Conservation (phyloP, 2,113 vertebrate genomes). For the Nannospalax galili region DNA sequence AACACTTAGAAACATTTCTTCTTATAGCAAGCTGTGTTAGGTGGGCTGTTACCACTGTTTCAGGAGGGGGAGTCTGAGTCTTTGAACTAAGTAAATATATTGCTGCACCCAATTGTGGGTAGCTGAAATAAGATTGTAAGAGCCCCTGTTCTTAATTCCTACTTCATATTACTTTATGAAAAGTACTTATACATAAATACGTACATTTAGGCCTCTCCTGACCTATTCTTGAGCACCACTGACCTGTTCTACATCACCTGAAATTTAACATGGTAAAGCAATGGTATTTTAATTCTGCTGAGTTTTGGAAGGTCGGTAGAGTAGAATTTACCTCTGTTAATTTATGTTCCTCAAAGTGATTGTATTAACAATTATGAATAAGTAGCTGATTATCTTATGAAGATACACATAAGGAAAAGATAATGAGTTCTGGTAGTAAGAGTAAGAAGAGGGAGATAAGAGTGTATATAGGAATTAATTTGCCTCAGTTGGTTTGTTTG, state of each 20-base stretch:
- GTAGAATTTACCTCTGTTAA: slow-evolving; percentile 26
- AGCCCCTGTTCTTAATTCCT: slow-evolving; percentile 45
- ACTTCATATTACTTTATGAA: slow-evolving; percentile 39
- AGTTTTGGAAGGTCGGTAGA: slow-evolving; percentile 20
- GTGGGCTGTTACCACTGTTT: slow-evolving; percentile 10
- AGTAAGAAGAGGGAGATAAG: slow-evolving; percentile 37
- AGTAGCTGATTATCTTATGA: slow-evolving; percentile 24
- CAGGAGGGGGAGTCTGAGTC: slow-evolving; percentile 6
- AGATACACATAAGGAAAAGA: not conserved
- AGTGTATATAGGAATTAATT: not conserved
- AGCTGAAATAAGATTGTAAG: slow-evolving; percentile 24
- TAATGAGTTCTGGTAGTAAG: not conserved
- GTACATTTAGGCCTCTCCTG: not conserved
- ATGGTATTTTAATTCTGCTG: slow-evolving; percentile 4
- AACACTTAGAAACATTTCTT: slow-evolving; percentile 25
- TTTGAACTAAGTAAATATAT: slow-evolving; percentile 28
- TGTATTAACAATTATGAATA: slow-evolving; percentile 29
- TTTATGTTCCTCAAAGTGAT: slow-evolving; percentile 35
- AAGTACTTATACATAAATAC: not conserved
- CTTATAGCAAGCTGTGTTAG: not conserved
- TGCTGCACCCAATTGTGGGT: slow-evolving; percentile 30
- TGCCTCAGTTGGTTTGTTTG: not conserved
- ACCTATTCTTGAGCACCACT: slow-evolving; percentile 12
- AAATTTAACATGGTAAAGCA: not conserved
- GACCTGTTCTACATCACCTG: not conserved